Conservation (phyloP, 2,113 vertebrate species). For the Abramis brama region DNA sequence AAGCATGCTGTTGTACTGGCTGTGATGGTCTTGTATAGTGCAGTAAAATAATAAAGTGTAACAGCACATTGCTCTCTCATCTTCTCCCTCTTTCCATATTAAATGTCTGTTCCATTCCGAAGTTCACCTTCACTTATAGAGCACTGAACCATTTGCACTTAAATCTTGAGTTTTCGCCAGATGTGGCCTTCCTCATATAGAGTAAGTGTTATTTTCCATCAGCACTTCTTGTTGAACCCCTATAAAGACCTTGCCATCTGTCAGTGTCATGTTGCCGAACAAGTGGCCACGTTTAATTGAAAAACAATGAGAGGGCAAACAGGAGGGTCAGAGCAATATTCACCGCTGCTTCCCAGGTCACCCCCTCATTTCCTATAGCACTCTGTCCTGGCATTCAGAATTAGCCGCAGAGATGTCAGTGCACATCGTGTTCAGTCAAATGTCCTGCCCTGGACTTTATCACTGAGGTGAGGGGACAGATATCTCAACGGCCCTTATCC, state of each 20-base stretch:
- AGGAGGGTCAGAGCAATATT: conserved; percentile 76
- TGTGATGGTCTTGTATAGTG: background rate
- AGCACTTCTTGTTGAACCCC: conserved; percentile 61
- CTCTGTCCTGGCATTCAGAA: conserved; percentile 60
- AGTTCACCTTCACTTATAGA: background rate
- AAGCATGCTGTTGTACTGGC: background rate
- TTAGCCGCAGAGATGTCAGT: conserved; percentile 62
- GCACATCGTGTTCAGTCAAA: conserved; percentile 61
- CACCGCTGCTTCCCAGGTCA: conserved; percentile 66
- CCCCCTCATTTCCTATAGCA: conserved; percentile 66
- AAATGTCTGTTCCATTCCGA: background rate
- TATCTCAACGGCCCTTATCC: conserved; percentile 62
- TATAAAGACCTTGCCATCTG: conserved; percentile 76
- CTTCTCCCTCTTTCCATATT: background rate
- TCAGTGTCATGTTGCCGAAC: conserved; percentile 72
- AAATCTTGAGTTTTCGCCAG: conserved; percentile 62
- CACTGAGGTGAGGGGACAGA: conserved; percentile 61
- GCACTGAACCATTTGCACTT: conserved; percentile 41
- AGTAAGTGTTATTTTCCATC: conserved; percentile 74
- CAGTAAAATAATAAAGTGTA: background rate
- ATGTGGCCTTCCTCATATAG: conserved; percentile 73
- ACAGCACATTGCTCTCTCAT: background rate
- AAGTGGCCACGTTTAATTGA: conserved; percentile 78
- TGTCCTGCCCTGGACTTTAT: conserved; percentile 44
- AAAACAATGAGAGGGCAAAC: conserved; percentile 76